phyloP scores from a whole-genome alignment of 2,113 vertebrate genomes.

The Oncorhynchus gorbuscha region DNA sequence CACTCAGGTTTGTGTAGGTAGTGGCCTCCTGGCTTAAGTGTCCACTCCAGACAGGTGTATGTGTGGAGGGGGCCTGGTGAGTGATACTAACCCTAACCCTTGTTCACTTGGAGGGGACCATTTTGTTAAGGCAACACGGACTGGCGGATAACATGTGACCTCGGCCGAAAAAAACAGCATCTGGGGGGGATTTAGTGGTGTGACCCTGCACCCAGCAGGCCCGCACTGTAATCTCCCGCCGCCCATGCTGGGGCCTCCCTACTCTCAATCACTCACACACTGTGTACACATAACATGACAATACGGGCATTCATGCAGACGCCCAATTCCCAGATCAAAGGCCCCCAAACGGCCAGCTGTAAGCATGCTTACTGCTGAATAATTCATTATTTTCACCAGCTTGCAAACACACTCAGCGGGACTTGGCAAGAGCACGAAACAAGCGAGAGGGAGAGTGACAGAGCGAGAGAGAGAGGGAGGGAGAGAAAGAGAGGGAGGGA shows the following conservation, averaged over 20 bases:
- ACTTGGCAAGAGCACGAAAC: slow-evolving; percentile 85
- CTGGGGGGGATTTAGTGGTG: slow-evolving; percentile 73
- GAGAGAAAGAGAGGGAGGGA: neutral
- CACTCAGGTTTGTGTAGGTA: neutral
- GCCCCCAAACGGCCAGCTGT: slow-evolving; percentile 91
- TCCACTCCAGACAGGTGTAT: neutral
- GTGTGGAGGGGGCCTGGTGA: neutral
- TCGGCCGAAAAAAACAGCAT: slow-evolving; percentile 88
- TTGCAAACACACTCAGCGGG: slow-evolving; percentile 91
- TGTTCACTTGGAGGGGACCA: slow-evolving; percentile 61
- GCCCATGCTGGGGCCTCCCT: slow-evolving; percentile 80
- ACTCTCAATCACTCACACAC: slow-evolving; percentile 27
- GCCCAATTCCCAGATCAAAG: slow-evolving; percentile 96
- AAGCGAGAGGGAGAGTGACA: slow-evolving; percentile 63
- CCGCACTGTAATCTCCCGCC: slow-evolving; percentile 90
- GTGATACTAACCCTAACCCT: neutral
- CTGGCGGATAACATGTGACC: slow-evolving; percentile 80
- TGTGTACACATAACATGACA: slow-evolving; percentile 96
- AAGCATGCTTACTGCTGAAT: slow-evolving; percentile 91
- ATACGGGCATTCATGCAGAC: slow-evolving; percentile 97
- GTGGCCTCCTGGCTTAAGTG: neutral
- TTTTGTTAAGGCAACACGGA: slow-evolving; percentile 80
- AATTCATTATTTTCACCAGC: slow-evolving; percentile 93
- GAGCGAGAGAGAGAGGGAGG: slow-evolving; percentile 15
- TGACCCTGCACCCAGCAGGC: slow-evolving; percentile 78